Evolutionary conservation across 64 coral and sea anemone species (phyloP).

Genomic region (Montipora efflorescens): DNA sequence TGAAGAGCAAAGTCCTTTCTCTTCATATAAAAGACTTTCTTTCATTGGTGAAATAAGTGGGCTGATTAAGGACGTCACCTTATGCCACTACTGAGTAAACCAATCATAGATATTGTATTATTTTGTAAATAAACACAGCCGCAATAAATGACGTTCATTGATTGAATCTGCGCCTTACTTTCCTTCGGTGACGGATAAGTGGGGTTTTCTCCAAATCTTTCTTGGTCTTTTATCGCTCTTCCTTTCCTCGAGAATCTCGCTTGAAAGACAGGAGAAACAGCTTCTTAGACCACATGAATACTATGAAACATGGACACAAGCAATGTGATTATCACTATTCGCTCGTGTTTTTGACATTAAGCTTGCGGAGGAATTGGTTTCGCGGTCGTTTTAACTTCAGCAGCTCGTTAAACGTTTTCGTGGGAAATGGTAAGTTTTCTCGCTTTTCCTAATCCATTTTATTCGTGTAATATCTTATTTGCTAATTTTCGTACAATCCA

Average conservation of each 20-base stretch:
- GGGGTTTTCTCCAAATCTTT: not conserved
- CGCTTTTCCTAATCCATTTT: not conserved
- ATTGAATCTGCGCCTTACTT: too few relatives aligned
- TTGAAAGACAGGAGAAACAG: not conserved
- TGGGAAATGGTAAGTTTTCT: not conserved
- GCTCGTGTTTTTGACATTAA: too few relatives aligned
- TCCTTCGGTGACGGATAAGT: too few relatives aligned
- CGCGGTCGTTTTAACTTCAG: not conserved
- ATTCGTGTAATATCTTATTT: not conserved
- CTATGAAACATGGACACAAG: not conserved
- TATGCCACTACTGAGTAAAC: too few relatives aligned
- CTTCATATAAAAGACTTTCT: not conserved
- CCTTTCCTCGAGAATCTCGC: not conserved
- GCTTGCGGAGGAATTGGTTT: too few relatives aligned
- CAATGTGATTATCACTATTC: not conserved
- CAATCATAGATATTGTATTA: not conserved
- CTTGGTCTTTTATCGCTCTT: not conserved
- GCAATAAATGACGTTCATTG: not conserved
- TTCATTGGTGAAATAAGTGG: not conserved
- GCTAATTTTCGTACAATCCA: not conserved
- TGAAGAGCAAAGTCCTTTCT: not conserved
- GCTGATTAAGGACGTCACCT: too few relatives aligned
- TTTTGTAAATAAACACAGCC: not conserved
- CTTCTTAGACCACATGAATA: not conserved
- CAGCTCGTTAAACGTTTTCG: not conserved